Evolutionary conservation across 2,113 vertebrate genomes (phyloP), one percentile per base, ranked within the genome.

Genomic region (Sander vitreus): DNA sequence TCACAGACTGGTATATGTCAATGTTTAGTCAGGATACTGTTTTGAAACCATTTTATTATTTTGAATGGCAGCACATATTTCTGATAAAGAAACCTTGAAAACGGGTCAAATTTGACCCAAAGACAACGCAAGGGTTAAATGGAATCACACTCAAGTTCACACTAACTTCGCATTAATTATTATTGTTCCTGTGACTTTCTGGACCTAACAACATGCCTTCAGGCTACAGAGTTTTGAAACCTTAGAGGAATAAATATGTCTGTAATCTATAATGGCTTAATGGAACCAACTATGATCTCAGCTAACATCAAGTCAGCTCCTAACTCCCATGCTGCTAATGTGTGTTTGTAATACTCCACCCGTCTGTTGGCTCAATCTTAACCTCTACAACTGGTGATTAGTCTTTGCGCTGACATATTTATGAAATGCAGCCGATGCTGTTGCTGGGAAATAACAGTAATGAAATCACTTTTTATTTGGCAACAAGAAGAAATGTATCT

Each of bases 391-490:
- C 51, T 47, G 16, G 25, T 7, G 80, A 23, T 63, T 54, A 19
- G 57, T 64, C 70, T 48, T 57, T 15, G 21, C 3, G 13, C 50
- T 21, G 39, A 83, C 50, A 57, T 25, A 45, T 64, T 73, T 30
- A 59, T 67, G 12, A 66, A 50, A 55, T 45, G n/a, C 72, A 54
- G 30, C 55, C 27, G 25, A 76, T 59, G 60, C 39, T 23, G 69
- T 36, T 21, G 23, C 70, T 12, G 45, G 25, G 68, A 54, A 75
- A 11, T 5, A 15, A 68, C 2, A 21, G 10, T 15, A 75, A 53
- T 68, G 57, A 33, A 81, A 75, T 64, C 21, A 6, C 8, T 16
- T 47, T 50, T 60, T 27, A 43, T 65, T 48, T 23, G 5, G 60
- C 48, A 64, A 27, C 10, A 70, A 21, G n/a, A 70, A 62, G 16